A percentile compares a stretch with the other conserved stretches of the same genome.
Conservation (phyloP, 2,888 invertebrate genomes). For the Allolobophora icterica region DNA sequence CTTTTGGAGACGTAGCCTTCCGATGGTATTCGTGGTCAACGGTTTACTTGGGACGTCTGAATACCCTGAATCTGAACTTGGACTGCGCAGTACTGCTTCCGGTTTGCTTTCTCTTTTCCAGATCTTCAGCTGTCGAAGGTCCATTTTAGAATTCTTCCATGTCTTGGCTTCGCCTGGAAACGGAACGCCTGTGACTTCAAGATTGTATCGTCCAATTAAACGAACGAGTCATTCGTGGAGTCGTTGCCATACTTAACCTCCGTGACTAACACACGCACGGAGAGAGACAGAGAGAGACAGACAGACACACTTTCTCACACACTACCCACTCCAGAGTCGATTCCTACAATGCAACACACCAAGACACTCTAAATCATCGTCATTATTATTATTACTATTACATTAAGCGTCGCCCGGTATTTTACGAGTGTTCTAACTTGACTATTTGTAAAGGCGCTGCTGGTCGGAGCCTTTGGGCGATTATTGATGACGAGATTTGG, state of each 20-base stretch:
- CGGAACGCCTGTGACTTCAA: not conserved
- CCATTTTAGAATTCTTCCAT: not conserved
- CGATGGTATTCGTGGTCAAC: not conserved
- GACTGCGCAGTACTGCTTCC: slow-evolving; percentile 9
- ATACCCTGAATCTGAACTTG: not conserved
- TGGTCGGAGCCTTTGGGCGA: not conserved
- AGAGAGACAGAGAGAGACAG: not conserved
- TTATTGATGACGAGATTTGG: not conserved
- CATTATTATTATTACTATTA: not conserved
- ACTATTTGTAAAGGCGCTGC: not conserved
- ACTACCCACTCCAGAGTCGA: not conserved
- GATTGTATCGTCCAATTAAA: not conserved
- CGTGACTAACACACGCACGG: not conserved
- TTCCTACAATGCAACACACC: not conserved
- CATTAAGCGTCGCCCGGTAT: not conserved
- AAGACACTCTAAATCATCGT: not conserved
- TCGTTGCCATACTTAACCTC: not conserved
- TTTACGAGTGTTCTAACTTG: not conserved
- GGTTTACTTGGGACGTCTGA: slow-evolving; percentile 1
- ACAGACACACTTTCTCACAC: not conserved
- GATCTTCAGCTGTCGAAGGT: slow-evolving; percentile 21
- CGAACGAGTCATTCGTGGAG: not conserved
- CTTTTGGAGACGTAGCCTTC: not conserved
- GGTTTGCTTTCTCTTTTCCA: slow-evolving; percentile 22
- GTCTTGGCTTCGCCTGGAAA: not conserved